Conservation (phyloP, 2,888 invertebrate genomes). For the Abrostola tripartita region DNA sequence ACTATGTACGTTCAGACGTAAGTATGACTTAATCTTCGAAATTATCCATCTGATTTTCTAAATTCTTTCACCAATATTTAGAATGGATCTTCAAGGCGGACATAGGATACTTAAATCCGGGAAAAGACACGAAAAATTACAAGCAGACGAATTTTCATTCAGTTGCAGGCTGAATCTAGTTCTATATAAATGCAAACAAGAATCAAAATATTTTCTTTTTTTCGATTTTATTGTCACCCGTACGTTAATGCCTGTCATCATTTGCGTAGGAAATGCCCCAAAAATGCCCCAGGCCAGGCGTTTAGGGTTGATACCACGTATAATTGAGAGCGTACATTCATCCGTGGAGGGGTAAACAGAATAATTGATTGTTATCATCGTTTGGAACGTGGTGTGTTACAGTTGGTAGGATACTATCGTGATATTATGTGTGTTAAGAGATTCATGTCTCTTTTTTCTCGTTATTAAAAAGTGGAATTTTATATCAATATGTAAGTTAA, state of each 20-base stretch:
- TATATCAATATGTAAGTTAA: too few species aligned
- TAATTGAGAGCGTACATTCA: slow-evolving; percentile 50
- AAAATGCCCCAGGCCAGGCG: slow-evolving; percentile 38
- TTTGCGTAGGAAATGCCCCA: slow-evolving; percentile 42
- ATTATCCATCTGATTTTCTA: too few species aligned
- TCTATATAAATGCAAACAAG: too few species aligned
- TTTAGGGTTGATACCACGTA: slow-evolving; percentile 34
- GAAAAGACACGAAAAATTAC: too few species aligned
- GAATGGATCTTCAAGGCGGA: too few species aligned
- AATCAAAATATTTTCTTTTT: slow-evolving; percentile 22
- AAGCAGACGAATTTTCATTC: too few species aligned
- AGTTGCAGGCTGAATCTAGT: too few species aligned
- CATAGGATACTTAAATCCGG: too few species aligned
- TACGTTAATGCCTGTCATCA: slow-evolving; percentile 20
- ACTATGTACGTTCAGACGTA: too few species aligned
- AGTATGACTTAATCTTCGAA: too few species aligned
- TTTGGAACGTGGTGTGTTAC: slow-evolving; percentile 11
- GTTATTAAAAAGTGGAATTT: too few species aligned
- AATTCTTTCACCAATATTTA: too few species aligned
- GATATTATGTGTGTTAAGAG: background rate
- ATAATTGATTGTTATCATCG: slow-evolving; percentile 25
- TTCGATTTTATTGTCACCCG: slow-evolving; percentile 32
- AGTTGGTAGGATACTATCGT: slow-evolving; percentile 1
- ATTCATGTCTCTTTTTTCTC: background rate
- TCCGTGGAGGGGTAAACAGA: slow-evolving; percentile 25